Evolutionary conservation across 1,140 invertebrate species (phyloP).

Genomic region (Platorchestia sp.): DNA sequence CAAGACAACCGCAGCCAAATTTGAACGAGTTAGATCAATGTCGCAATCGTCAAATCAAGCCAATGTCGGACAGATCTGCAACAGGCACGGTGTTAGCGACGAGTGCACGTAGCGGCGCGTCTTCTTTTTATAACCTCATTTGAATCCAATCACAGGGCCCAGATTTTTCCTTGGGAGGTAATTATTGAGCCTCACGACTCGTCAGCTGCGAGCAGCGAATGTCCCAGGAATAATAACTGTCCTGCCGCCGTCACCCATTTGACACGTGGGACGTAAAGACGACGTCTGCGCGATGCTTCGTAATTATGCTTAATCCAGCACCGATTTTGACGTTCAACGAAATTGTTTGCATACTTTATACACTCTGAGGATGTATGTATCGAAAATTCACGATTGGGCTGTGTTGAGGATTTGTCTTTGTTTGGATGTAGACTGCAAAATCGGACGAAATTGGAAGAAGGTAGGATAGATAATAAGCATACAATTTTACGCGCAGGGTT

Average conservation of each 20-base stretch:
- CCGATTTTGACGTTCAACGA: neutral
- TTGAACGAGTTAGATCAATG: neutral
- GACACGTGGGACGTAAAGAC: conserved; percentile 19
- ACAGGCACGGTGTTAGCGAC: neutral
- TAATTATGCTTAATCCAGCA: neutral
- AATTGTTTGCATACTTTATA: neutral
- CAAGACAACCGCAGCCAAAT: neutral
- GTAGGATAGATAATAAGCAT: too few relatives aligned
- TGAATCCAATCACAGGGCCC: conserved; percentile 36
- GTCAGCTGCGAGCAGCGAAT: neutral
- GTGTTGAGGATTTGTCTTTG: neutral
- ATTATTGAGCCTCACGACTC: conserved; percentile 43
- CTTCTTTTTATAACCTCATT: conserved; percentile 41
- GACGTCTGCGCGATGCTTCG: neutral
- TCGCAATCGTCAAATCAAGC: neutral
- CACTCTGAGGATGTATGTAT: neutral
- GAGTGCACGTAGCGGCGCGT: neutral
- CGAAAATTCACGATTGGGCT: neutral
- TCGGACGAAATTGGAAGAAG: neutral
- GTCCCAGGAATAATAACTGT: conserved; percentile 26
- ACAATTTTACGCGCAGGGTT: neutral
- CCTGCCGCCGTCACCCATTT: neutral
- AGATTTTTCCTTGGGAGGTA: conserved; percentile 20
- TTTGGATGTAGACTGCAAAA: neutral
- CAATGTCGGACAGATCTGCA: neutral